These are phyloP conservation scores for Spilogale gracilis DNA, from an alignment of 2,113 vertebrate species.

Conservation along the genomic window DNA sequence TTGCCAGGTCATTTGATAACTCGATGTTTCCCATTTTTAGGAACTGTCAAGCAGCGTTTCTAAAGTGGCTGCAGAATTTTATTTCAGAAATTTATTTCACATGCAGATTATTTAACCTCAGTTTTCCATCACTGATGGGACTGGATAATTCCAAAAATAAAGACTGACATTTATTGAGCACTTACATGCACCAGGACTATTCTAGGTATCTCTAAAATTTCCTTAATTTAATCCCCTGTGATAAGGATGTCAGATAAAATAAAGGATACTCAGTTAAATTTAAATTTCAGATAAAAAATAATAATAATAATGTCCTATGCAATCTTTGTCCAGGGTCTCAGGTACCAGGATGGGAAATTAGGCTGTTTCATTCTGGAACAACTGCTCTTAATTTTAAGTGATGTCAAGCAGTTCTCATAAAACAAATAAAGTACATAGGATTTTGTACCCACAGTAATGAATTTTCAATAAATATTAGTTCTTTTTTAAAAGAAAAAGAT, in stretches of 20 bases:
- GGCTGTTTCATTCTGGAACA: not conserved
- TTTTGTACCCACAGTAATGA: not conserved
- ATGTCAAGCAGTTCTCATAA: not conserved
- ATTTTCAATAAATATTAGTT: not conserved
- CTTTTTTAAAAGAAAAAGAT: not conserved
- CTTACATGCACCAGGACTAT: not conserved
- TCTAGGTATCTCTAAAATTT: constrained; percentile 1
- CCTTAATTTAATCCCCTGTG: not conserved
- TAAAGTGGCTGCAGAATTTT: not conserved
- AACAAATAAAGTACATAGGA: not conserved
- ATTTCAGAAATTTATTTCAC: not conserved
- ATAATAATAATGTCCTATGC: not conserved
- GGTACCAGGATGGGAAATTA: not conserved
- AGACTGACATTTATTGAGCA: not conserved
- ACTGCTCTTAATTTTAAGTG: not conserved
- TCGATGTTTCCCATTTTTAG: constrained; percentile 27
- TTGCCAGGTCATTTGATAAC: not conserved
- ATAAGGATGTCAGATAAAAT: constrained; percentile 3
- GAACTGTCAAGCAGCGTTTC: not conserved
- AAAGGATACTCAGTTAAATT: not conserved
- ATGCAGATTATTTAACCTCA: constrained; percentile 48
- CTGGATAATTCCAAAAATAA: constrained; percentile 39
- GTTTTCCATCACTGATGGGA: constrained; percentile 41
- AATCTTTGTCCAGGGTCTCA: not conserved
- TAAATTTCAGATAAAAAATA: constrained; percentile 43